Conservation (phyloP, 2,888 invertebrate genomes). For the Drosophila borealis region DNA sequence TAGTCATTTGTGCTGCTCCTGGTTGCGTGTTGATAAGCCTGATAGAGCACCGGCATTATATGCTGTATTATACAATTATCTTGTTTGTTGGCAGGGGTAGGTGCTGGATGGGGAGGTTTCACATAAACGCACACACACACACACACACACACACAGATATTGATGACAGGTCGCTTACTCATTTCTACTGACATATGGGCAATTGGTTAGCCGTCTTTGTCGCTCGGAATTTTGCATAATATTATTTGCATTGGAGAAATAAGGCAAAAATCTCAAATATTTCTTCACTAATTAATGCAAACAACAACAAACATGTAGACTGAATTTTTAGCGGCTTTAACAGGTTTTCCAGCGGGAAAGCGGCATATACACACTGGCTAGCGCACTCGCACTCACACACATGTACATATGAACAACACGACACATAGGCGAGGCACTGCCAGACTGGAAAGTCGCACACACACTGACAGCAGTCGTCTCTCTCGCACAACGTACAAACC, state of each 20-base stretch:
- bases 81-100: slow-evolving; percentile 40
- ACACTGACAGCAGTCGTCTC: slow-evolving; percentile 56
- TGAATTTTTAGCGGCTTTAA: slow-evolving; percentile 78
- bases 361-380: slow-evolving; percentile 51
- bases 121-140: slow-evolving; percentile 6
- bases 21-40: slow-evolving; percentile 73
- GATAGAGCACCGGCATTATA: slow-evolving; percentile 73
- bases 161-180: slow-evolving; percentile 49
- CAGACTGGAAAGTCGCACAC: slow-evolving; percentile 66
- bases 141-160: slow-evolving; percentile 11
- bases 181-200: slow-evolving; percentile 43
- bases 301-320: slow-evolving; percentile 71
- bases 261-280: slow-evolving; percentile 74
- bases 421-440: slow-evolving; percentile 68
- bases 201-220: slow-evolving; percentile 31
- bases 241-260: slow-evolving; percentile 63
- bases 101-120: slow-evolving; percentile 13
- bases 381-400: slow-evolving; percentile 62
- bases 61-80: slow-evolving; percentile 67
- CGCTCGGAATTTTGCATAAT: slow-evolving; percentile 68
- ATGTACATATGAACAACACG: slow-evolving; percentile 24
- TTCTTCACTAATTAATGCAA: slow-evolving; percentile 76
- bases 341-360: slow-evolving; percentile 75
- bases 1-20: slow-evolving; percentile 57
- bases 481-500: slow-evolving; percentile 43